Base-by-base conservation (phyloP, 1,140 invertebrate genomes). In the Megathymus violae region DNA sequence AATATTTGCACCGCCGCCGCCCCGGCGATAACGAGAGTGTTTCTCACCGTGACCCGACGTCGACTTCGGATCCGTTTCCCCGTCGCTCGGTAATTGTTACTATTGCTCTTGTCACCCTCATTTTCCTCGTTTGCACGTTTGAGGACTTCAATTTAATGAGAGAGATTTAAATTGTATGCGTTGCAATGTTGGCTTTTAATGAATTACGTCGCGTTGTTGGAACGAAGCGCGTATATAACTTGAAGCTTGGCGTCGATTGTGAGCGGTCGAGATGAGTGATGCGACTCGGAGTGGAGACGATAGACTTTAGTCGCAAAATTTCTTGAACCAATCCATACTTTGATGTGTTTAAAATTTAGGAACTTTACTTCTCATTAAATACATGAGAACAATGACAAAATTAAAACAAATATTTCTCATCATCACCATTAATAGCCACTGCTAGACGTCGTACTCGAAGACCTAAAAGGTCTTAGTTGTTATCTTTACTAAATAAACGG, bases 11-110 rank as follows among this genome's bases (percentile, higher is more conserved):
- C 44, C 46, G 56, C 16, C 38, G 47, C 43, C 66, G 71, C 46
- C 50, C 16, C 38, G 47, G 43, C 66, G 71, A 71, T 71, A 74
- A 61, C 62, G 64, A 63, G 68, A 71, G 64, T 67, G 67, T 69
- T 65, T 60, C 48, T 54, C 62, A 31, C 41, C 48, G 40, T 47
- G 40, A 34, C 56, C 56, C 64, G 31, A 27, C 27, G 62, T 66
- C 43, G 44, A 40, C 47, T 62, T 66, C 66, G 47, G 41, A 44
- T 63, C 43, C 68, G 62, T 64, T 67, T 64, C 27, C 47, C 58
- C 15, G 40, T n/a, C 34, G 31, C 41, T 34, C 52, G 13, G 27
- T 34, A 10, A 34, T 36, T 51, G 36, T 17, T 48, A 9, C 27
- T 64, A 6, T 9, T 62, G 63, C 38, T n/a, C 34, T 15, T 48